Evolutionary conservation across 2,797 vertebrate genomes (phyloP).

Genomic region (Hemitrygon akajei): DNA sequence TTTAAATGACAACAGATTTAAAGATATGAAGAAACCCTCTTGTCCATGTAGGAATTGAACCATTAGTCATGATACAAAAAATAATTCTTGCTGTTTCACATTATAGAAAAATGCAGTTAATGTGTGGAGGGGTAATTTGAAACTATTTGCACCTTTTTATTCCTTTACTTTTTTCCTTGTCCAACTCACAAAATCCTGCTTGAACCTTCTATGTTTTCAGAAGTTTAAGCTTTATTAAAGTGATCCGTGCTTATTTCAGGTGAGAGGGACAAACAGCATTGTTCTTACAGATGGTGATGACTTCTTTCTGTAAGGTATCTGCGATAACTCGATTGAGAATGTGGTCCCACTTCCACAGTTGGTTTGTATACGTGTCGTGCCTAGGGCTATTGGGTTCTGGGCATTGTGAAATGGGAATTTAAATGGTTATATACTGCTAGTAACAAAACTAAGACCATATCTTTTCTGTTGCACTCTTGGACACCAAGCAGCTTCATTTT

Average conservation of each 20-base stretch:
- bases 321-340: background rate
- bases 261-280: background rate
- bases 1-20: slow-evolving; percentile 22
- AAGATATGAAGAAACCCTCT: background rate
- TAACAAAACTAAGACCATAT: background rate
- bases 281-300: background rate
- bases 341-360: background rate
- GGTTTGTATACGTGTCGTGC: background rate
- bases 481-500: slow-evolving; percentile 1
- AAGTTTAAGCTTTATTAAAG: background rate
- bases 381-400: background rate
- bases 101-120: background rate
- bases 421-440: background rate
- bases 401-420: background rate
- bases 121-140: background rate
- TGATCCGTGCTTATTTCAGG: background rate
- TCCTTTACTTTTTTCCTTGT: background rate
- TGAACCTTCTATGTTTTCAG: background rate
- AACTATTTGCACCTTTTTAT: slow-evolving; percentile 22
- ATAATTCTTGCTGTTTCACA: background rate
- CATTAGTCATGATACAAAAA: background rate
- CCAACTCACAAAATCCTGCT: background rate
- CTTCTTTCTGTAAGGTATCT: slow-evolving; percentile 2
- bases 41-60: slow-evolving; percentile 6
- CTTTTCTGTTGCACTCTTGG: background rate